Evolutionary conservation across 2,113 vertebrate species (phyloP).

Genomic region (Lutjanus erythropterus): DNA sequence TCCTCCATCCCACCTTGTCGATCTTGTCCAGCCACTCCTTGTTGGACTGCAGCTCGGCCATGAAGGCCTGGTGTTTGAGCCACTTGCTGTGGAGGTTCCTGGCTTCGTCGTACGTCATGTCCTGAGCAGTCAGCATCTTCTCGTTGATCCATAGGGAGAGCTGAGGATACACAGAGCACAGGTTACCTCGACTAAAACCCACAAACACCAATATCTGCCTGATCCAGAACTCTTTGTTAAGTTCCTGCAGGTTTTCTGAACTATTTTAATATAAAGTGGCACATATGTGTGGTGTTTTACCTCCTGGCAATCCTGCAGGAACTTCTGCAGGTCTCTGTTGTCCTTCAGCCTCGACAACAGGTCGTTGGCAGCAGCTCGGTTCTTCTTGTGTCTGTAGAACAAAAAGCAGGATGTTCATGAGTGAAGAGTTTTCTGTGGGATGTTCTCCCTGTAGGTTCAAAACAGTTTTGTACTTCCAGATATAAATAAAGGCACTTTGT

Average conservation of each 20-base stretch:
- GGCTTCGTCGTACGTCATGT: constrained; percentile 97
- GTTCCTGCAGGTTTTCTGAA: neutral
- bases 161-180: constrained; percentile 77
- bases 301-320: constrained; percentile 98
- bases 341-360: constrained; percentile 96
- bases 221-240: neutral
- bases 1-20: constrained; percentile 85
- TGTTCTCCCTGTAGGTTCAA: neutral
- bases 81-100: constrained; percentile 96
- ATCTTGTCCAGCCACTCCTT: constrained; percentile 99
- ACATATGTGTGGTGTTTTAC: constrained; percentile 55
- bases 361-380: constrained; percentile 95
- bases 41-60: constrained; percentile 95
- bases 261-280: too few species aligned
- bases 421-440: too few species aligned
- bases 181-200: neutral
- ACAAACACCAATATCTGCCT: neutral
- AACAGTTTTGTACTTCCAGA: neutral
- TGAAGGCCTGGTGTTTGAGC: constrained; percentile 94
- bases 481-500: neutral
- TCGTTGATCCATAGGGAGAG: constrained; percentile 97
- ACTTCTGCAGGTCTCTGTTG: constrained; percentile 96
- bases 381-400: constrained; percentile 91
- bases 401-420: neutral
- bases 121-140: constrained; percentile 98